Evolutionary conservation across 2,797 vertebrate species (phyloP), one percentile per base, ranked within the genome.

Genomic region (Lycodopsis pacificus): DNA sequence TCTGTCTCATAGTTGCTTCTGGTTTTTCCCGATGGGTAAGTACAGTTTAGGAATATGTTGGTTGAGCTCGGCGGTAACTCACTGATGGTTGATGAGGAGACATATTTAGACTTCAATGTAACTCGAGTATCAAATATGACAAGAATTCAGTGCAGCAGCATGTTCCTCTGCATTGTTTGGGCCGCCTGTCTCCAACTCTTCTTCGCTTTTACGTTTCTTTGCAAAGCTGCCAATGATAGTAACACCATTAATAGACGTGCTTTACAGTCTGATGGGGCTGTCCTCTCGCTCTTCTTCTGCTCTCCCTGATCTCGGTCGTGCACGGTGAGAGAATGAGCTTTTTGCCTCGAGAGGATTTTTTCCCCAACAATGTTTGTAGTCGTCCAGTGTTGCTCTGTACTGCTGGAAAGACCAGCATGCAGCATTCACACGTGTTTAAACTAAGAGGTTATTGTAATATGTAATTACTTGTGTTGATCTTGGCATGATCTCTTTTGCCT

Each of bases 281-380:
- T 57, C 74, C 56, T 78, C 58, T 82, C 51, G 75, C 59, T 61
- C 59, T 63, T 81, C 54, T 74, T 74, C 76, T 85, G 64, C 80
- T 84, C 49, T 58, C 86, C 81, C 83, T 87, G 56, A 57, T 79
- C 79, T 86, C 73, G 42, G 54, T 88, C 88, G 81, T 90, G 88
- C 85, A 74, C 76, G 81, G 76, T 93, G 87, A 89, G 86, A 87
- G 85, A 93, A 90, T 92, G 89, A 89, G 90, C 90, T 87, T 93
- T 77, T 86, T 32, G 82, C 84, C 80, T 90, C 70, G 68, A 62
- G 30, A 72, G 65, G 76, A 84, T 72, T 61, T 64, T 77, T 80
- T 15, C 64, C 62, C 70, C 46, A 9, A 38, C 32, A 65, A 27
- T 73, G 20, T 85, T 71, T 82, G 53, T 25, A 59, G 64, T 74